Conservation (phyloP, 2,888 invertebrate genomes). For the Aromia moschata region DNA sequence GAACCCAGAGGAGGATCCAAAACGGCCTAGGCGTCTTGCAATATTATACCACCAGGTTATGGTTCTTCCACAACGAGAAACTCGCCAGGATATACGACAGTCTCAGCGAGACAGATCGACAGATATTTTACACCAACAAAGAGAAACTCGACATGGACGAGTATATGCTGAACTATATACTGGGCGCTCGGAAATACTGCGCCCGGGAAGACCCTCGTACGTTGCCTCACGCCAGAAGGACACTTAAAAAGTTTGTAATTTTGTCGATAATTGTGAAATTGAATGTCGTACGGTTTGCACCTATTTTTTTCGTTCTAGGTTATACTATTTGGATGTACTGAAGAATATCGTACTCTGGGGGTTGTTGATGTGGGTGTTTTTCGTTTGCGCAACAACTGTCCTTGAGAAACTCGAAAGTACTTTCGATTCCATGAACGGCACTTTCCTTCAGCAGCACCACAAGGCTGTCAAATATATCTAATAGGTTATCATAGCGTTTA, state of each 20-base stretch:
- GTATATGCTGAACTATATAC: conserved; percentile 76
- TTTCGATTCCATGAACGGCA: conserved; percentile 6
- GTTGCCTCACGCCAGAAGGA: conserved; percentile 75
- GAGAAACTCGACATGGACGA: conserved; percentile 69
- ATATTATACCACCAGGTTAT: conserved; percentile 83
- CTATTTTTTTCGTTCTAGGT: too few species aligned
- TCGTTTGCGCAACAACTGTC: conserved; percentile 30
- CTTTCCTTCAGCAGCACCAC: neutral
- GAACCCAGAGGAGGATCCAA: conserved; percentile 70
- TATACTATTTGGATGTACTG: conserved; percentile 59
- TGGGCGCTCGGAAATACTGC: conserved; percentile 85
- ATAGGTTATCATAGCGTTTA: too few species aligned
- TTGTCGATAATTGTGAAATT: too few species aligned
- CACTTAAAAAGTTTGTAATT: conserved; percentile 70
- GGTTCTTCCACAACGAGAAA: conserved; percentile 78
- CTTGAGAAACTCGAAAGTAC: conserved; percentile 16
- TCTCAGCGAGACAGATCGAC: conserved; percentile 67
- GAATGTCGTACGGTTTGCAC: too few species aligned
- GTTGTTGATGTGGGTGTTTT: conserved; percentile 50
- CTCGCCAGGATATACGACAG: conserved; percentile 66
- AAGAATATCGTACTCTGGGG: conserved; percentile 52
- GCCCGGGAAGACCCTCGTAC: conserved; percentile 84
- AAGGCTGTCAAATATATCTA: too few species aligned
- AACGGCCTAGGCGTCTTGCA: conserved; percentile 74
- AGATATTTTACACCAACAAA: conserved; percentile 69